Base-by-base conservation (phyloP, 2,888 invertebrate species). In the Lasioglossum malachurum region DNA sequence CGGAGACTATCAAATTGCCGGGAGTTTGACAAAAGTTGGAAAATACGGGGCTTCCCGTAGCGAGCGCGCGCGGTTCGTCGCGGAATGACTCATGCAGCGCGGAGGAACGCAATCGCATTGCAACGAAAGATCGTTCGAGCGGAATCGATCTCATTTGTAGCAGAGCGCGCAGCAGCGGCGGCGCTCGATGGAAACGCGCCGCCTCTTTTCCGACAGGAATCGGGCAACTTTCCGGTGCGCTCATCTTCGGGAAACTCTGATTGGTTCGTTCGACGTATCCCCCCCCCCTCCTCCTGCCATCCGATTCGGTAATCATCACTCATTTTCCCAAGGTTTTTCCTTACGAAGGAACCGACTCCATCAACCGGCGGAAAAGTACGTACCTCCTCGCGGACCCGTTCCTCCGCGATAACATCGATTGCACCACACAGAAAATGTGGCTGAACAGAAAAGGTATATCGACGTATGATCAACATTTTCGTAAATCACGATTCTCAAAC, bases 141-240 rank as follows among this genome's bases (percentile, higher is more conserved):
- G 83, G 67, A 85, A 79, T 79, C 83, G 83, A 79, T 83, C 73
- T 85, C 73, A 76, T 83, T 83, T 82, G 79, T 77, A 75, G 75
- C 82, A 23, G 64, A 16, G 19, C 27, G 64, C 31, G 64, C 64
- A 64, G 64, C 77, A 64, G 72, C 57, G 4, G 72, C 57, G 10
- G 72, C n/a, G 73, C 64, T 74, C 77, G 76, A 74, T 74, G 67
- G 46, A 74, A 84, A 84, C 57, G 67, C 82, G 53, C 44, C 41
- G 41, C 41, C 53, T 78, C 74, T 79, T 57, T 75, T 44, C 35
- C 74, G 74, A 74, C 71, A 49, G 60, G 72, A 46, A 83, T 83
- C 44, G 78, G 19, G 49, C n/a, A 84, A 82, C 77, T 74, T 83
- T 73, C 64, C 53, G 57, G 16, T 74, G 57, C 46, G 82, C 64